A percentile compares a stretch with the other conserved stretches of the same genome.
Evolutionary conservation across 2,113 vertebrate species (phyloP).

Genomic region (Crotalus horridus): DNA sequence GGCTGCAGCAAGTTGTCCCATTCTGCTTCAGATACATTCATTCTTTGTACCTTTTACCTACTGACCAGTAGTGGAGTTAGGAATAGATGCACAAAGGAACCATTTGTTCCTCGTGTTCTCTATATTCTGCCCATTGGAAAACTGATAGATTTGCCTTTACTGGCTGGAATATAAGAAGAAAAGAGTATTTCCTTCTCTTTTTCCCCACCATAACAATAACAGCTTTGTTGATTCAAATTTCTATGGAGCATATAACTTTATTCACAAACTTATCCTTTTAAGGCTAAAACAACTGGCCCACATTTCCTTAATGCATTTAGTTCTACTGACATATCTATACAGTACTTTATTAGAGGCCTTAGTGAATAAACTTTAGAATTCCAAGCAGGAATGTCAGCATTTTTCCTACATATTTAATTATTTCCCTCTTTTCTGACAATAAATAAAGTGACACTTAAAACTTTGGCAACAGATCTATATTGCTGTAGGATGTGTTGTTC

Average conservation of each 20-base stretch:
- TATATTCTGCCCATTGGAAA: not conserved
- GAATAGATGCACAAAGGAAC: not conserved
- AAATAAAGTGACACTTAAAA: not conserved
- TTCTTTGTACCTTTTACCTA: not conserved
- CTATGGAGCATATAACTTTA: not conserved
- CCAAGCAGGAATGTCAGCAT: not conserved
- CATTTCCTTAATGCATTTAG: not conserved
- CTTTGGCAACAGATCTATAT: not conserved
- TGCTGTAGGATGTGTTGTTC: not conserved
- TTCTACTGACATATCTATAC: not conserved
- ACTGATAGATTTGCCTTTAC: not conserved
- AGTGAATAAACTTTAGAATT: not conserved
- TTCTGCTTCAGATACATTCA: not conserved
- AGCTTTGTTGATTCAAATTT: not conserved
- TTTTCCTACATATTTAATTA: not conserved
- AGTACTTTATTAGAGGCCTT: not conserved
- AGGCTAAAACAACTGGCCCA: not conserved
- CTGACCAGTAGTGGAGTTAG: not conserved
- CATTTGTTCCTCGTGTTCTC: not conserved
- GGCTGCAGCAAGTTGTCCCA: not conserved
- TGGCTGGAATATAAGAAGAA: not conserved
- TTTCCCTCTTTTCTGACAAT: not conserved
- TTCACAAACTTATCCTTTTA: not conserved
- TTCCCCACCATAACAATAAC: not conserved
- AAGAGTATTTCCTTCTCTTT: not conserved